Base-by-base conservation (phyloP, 2,113 vertebrate species). In the Craseonycteris thonglongyai region DNA sequence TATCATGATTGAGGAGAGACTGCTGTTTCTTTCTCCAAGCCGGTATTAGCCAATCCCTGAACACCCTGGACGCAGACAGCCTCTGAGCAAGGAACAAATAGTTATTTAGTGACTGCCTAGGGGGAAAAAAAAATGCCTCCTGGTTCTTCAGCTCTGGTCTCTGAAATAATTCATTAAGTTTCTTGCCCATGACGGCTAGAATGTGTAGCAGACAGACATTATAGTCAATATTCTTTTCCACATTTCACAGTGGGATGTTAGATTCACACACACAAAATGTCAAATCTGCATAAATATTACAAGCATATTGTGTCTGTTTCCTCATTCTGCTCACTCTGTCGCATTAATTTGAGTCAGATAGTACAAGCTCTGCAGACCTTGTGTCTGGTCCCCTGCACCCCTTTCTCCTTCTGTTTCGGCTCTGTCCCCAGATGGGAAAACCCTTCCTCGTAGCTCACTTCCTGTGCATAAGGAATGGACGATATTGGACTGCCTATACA, bases 261-360 rank as follows among this genome's bases (percentile, higher is more conserved):
- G 66, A 90, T 42, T 18, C 59, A 75, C 22, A 49, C 69, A 56
- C 63, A 40, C 49, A 51, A 56, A 83, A 75, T 68, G 86, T 79
- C 95, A 88, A 88, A 82, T 97, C 75, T 97, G 87, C 90, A 92
- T 94, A 79, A 74, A 65, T 81, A 71, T 81, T 91, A 90, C 45
- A 75, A 93, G 76, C 93, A 94, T 93, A 75, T 79, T 92, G 76
- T 88, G 79, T 83, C 56, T 90, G 14, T 82, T 78, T 96, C 56
- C 45, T 91, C 81, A 75, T 94, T 96, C 92, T 96, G 92, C 59
- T 94, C 93, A 83, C 68, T 94, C 58, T 30, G 33, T 85, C 88
- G 94, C 95, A 56, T 88, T 96, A 76, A 96, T 93, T 69, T 72
- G 58, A 90, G 38, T 88, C 87, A 90, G 87, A 92, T 71, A 58